phyloP scores from a whole-genome alignment of 1,140 invertebrate species.

The Tribolium castaneum region DNA sequence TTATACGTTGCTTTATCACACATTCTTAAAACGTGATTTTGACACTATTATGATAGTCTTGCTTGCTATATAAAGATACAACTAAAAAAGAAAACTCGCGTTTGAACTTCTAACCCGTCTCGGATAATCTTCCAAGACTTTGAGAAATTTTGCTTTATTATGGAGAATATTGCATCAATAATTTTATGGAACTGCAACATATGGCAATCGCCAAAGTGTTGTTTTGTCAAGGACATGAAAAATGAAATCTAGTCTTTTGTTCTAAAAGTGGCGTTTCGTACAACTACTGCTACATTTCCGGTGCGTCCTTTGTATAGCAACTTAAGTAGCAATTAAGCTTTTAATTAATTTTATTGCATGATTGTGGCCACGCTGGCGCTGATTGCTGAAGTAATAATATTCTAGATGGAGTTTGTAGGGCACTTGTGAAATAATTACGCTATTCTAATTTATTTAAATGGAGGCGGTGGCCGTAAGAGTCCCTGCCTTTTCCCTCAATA shows the following conservation, averaged over 20 bases:
- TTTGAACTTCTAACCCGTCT: background rate
- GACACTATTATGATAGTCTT: background rate
- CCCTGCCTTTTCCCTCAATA: slow-evolving; percentile 17
- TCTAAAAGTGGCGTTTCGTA: too few relatives aligned
- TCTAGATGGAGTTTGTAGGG: background rate
- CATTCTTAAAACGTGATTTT: background rate
- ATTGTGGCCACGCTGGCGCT: background rate
- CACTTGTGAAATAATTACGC: background rate
- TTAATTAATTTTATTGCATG: slow-evolving; percentile 12
- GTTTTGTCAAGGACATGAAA: too few relatives aligned
- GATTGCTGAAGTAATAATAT: background rate
- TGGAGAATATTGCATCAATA: too few relatives aligned
- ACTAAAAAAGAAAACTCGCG: background rate
- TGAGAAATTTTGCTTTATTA: background rate
- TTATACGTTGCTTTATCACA: background rate
- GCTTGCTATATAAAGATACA: background rate
- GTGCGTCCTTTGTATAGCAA: too few relatives aligned
- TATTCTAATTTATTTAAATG: slow-evolving; percentile 16
- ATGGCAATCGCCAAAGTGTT: background rate
- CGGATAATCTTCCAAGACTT: background rate
- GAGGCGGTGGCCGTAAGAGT: background rate
- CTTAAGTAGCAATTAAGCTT: background rate
- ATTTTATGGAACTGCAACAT: too few relatives aligned
- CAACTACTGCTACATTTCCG: too few relatives aligned
- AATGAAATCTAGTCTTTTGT: too few relatives aligned